phyloP scores from a whole-genome alignment of 2,113 vertebrate genomes.

The Gorsachius goisagi region DNA sequence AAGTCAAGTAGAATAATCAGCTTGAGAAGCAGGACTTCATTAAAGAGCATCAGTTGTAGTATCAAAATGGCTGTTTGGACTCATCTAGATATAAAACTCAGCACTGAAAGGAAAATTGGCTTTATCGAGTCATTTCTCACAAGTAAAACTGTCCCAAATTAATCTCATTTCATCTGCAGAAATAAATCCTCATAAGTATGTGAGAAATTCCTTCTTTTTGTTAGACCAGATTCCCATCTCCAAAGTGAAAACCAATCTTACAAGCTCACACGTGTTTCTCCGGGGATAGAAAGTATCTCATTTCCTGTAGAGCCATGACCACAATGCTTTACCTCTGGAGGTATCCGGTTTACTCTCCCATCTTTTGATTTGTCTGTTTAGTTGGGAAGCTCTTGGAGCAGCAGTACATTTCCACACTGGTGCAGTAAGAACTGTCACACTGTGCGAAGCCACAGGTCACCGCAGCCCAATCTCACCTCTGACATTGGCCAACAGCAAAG shows the following conservation, averaged over 20 bases:
- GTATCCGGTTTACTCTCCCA: not conserved
- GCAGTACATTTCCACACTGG: not conserved
- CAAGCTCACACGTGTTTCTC: not conserved
- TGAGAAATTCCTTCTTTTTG: not conserved
- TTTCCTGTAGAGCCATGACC: not conserved
- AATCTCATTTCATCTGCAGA: not conserved
- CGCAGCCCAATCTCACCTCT: not conserved
- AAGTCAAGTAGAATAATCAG: not conserved
- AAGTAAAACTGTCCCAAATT: not conserved
- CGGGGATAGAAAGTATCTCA: rapidly evolving
- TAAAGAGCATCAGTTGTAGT: not conserved
- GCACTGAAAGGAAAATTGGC: not conserved
- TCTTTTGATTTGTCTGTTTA: not conserved
- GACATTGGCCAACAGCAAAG: not conserved
- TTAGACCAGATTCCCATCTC: not conserved
- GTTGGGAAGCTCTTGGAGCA: not conserved
- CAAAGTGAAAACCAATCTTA: not conserved
- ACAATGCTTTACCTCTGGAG: not conserved
- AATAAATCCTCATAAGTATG: not conserved
- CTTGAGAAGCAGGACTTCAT: not conserved
- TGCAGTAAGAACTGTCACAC: not conserved
- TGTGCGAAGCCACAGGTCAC: not conserved
- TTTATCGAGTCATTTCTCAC: not conserved
- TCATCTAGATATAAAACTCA: not conserved
- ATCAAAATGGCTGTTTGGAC: not conserved